These are phyloP conservation scores for Panurus biarmicus DNA, from an alignment of 2,113 vertebrate genomes.

Conservation along the genomic window DNA sequence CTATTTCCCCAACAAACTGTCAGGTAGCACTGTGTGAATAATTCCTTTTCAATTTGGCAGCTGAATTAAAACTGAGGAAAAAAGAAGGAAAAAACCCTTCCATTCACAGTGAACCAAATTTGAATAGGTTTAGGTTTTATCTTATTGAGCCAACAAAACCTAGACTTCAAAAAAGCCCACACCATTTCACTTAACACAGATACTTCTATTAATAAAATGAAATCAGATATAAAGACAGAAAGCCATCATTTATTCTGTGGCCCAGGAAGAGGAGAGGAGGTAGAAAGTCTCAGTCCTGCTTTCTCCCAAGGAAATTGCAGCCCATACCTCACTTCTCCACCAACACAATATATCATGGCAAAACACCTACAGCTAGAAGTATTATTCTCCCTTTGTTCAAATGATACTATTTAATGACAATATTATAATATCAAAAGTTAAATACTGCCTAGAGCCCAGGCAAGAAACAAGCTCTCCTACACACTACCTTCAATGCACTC, in stretches of 20 bases:
- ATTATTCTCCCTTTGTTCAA: not conserved
- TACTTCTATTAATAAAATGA: not conserved
- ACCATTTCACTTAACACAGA: not conserved
- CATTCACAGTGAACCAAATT: not conserved
- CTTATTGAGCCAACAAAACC: not conserved
- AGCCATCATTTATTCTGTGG: not conserved
- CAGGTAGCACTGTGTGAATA: not conserved
- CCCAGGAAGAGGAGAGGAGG: not conserved
- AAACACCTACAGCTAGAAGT: not conserved
- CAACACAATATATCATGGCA: accelerated
- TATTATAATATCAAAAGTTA: not conserved
- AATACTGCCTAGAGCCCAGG: not conserved
- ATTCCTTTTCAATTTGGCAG: not conserved
- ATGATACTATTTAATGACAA: not conserved
- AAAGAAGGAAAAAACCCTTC: not conserved
- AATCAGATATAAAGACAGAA: not conserved
- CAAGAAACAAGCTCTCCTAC: not conserved
- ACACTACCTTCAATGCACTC: not conserved
- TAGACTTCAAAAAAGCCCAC: not conserved
- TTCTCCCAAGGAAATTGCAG: not conserved
- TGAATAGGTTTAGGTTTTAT: not conserved
- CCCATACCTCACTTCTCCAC: not conserved
- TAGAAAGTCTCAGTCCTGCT: not conserved
- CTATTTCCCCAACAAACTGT: not conserved
- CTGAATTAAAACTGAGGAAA: not conserved